Conservation (phyloP, 1,140 invertebrate species). For the Drosophila malerkotliana region DNA sequence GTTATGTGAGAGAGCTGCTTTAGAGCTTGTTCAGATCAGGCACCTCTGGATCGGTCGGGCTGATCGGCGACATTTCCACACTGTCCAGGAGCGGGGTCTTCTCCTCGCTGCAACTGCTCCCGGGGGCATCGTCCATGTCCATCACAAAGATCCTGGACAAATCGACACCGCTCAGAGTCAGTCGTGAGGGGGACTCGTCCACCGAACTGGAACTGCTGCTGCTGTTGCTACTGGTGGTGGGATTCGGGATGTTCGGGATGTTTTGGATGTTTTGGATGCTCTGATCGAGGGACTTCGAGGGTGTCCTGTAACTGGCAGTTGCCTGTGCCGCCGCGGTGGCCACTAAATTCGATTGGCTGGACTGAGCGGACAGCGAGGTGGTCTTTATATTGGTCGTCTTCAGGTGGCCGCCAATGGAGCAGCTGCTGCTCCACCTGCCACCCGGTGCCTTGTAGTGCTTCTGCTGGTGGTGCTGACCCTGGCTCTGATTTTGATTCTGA, state of each 20-base stretch:
- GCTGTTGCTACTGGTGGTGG: constrained; percentile 26
- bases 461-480: constrained; percentile 44
- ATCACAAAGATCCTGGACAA: constrained; percentile 78
- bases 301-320: constrained; percentile 64
- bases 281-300: constrained; percentile 70
- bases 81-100: constrained; percentile 82
- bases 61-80: constrained; percentile 83
- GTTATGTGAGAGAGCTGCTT: constrained; percentile 12
- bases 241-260: constrained; percentile 42
- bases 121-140: constrained; percentile 73
- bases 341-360: constrained; percentile 82
- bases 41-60: constrained; percentile 79
- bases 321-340: constrained; percentile 41
- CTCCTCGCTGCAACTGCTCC: constrained; percentile 78
- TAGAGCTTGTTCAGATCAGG: constrained; percentile 69
- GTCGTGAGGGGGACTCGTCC: constrained; percentile 76
- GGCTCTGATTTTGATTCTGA: constrained; percentile 17
- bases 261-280: constrained; percentile 38
- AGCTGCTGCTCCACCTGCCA: constrained; percentile 76
- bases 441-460: constrained; percentile 13
- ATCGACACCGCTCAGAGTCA: constrained; percentile 70
- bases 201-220: constrained; percentile 60
- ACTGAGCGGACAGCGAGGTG: constrained; percentile 76
- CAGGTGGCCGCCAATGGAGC: constrained; percentile 72
- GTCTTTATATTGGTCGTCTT: constrained; percentile 83